Evolutionary conservation across 2,888 invertebrate species (phyloP).

Genomic region (Mythimna vitellina): DNA sequence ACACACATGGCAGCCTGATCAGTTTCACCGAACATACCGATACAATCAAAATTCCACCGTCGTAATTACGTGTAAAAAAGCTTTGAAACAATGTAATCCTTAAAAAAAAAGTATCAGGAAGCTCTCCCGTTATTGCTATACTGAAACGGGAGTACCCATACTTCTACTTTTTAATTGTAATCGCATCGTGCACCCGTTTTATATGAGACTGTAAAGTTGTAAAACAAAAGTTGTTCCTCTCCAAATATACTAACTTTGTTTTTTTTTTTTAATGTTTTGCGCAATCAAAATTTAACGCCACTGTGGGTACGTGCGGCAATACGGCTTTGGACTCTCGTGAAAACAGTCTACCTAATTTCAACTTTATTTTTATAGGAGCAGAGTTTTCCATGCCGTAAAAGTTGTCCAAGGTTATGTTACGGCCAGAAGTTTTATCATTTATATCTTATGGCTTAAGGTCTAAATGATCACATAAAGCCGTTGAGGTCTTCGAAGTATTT

Average conservation of each 20-base stretch:
- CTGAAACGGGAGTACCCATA: slow-evolving; percentile 37
- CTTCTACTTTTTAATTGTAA: slow-evolving; percentile 63
- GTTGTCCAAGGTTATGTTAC: slow-evolving; percentile 40
- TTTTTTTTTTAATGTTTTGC: slow-evolving; percentile 59
- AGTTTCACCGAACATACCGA: slow-evolving; percentile 25
- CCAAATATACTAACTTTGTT: slow-evolving; percentile 65
- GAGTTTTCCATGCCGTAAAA: slow-evolving; percentile 33
- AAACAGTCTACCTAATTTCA: slow-evolving; percentile 42
- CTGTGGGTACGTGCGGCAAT: slow-evolving; percentile 65
- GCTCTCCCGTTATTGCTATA: slow-evolving; percentile 24
- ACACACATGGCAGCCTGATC: slow-evolving; percentile 6
- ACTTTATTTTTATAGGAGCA: slow-evolving; percentile 46
- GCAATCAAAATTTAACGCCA: slow-evolving; percentile 68
- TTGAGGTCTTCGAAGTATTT: slow-evolving; percentile 37
- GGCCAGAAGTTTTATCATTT: slow-evolving; percentile 55
- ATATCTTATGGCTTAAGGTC: slow-evolving; percentile 46
- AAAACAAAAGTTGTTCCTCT: slow-evolving; percentile 64
- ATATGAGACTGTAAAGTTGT: slow-evolving; percentile 63
- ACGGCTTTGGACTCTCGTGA: slow-evolving; percentile 46
- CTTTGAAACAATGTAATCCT: slow-evolving; percentile 13
- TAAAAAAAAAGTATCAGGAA: slow-evolving; percentile 29
- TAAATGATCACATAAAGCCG: slow-evolving; percentile 46
- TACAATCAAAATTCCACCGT: slow-evolving; percentile 15
- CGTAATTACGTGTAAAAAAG: slow-evolving; percentile 33
- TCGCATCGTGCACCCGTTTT: slow-evolving; percentile 61